These are phyloP conservation scores for Abramis brama DNA, from an alignment of 2,113 vertebrate species.

Conservation along the genomic window DNA sequence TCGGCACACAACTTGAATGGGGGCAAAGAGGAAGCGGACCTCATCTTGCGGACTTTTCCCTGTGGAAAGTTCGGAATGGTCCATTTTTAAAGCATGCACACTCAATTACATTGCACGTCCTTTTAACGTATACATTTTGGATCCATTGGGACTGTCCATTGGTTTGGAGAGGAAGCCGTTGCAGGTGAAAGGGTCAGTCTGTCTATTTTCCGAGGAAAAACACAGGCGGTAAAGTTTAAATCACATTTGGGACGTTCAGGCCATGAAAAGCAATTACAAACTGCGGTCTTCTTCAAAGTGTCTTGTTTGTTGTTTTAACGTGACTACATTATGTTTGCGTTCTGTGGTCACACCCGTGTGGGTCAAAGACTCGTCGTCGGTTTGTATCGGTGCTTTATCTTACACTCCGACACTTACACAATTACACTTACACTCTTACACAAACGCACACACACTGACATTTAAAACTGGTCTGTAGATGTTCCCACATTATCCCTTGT, in stretches of 20 bases:
- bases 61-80: slow-evolving; percentile 58
- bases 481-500: slow-evolving; percentile 39
- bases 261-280: slow-evolving; percentile 46
- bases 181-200: slow-evolving; percentile 35
- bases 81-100: slow-evolving; percentile 28
- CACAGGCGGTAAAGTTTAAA: slow-evolving; percentile 14
- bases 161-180: slow-evolving; percentile 28
- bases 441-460: slow-evolving; percentile 41
- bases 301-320: slow-evolving; percentile 31
- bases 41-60: slow-evolving; percentile 65
- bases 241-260: neutral
- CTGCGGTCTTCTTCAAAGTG: neutral
- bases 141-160: slow-evolving; percentile 34
- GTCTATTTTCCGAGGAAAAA: slow-evolving; percentile 22
- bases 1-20: slow-evolving; percentile 63
- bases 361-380: neutral
- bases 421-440: no score
- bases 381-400: slow-evolving; percentile 28
- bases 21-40: slow-evolving; percentile 68
- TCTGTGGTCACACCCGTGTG: slow-evolving; percentile 33
- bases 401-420: neutral
- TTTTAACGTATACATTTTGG: slow-evolving; percentile 46
- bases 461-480: slow-evolving; percentile 45
- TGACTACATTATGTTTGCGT: neutral
- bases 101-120: slow-evolving; percentile 46